A percentile compares a stretch with the other conserved stretches of the same genome.
These are phyloP conservation scores for Otolemur garnettii DNA, from an alignment of 2,113 vertebrate genomes.

Conservation along the genomic window DNA sequence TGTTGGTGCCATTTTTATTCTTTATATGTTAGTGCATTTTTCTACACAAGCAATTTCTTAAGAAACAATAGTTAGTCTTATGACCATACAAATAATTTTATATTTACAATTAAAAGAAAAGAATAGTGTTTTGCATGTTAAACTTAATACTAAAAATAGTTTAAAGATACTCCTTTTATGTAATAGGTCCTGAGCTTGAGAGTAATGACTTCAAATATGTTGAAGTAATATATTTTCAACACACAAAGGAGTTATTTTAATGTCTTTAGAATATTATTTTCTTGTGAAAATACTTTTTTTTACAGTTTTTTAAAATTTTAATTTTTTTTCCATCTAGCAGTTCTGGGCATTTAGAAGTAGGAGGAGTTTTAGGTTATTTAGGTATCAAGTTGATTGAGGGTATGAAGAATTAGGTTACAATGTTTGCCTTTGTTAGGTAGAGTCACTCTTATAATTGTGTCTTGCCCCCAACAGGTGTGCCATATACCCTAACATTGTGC, in stretches of 20 bases:
- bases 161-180: neutral
- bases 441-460: no score
- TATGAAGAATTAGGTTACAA: no score
- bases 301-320: no score
- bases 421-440: no score
- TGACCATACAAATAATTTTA: neutral
- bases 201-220: neutral
- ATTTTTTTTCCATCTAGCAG: no score
- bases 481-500: no score
- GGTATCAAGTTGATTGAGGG: no score
- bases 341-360: no score
- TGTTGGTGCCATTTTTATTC: neutral
- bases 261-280: neutral
- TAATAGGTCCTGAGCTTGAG: neutral
- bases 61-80: neutral
- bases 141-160: neutral
- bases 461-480: no score
- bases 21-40: neutral
- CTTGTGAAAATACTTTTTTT: neutral
- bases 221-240: neutral
- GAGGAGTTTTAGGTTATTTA: no score
- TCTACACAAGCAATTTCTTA: neutral
- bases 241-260: neutral
- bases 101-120: neutral
- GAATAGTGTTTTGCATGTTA: neutral